Conservation (phyloP, 2,797 vertebrate species). For the Hapalemur alaotrensis region DNA sequence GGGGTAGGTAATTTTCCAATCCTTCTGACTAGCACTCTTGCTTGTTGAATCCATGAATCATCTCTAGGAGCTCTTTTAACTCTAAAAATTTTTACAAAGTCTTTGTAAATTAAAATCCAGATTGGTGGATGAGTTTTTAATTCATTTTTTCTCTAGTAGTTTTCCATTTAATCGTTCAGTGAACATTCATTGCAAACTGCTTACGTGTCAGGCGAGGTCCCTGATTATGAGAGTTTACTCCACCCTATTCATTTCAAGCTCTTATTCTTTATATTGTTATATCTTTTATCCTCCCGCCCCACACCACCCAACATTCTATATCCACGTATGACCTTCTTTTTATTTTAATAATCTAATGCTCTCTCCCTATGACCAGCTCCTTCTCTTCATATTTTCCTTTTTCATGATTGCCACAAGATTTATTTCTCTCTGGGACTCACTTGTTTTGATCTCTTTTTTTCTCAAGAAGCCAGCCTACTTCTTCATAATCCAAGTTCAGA, state of each 20-base stretch:
- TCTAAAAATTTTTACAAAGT: background rate
- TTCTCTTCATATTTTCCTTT: background rate
- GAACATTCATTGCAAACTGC: background rate
- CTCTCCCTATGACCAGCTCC: background rate
- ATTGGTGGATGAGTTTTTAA: background rate
- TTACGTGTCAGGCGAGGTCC: background rate
- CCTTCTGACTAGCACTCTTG: background rate
- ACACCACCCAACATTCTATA: background rate
- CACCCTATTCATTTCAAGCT: background rate
- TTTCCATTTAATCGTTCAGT: background rate
- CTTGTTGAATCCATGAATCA: background rate
- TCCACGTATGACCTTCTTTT: background rate
- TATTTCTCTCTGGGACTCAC: background rate
- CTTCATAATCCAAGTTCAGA: conserved; percentile 36
- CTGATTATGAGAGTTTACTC: background rate
- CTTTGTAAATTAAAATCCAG: background rate
- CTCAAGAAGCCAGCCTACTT: background rate
- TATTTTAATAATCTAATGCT: background rate
- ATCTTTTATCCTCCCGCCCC: background rate
- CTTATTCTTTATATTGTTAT: background rate
- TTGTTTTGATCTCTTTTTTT: background rate
- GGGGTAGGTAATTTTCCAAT: background rate
- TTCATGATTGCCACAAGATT: background rate
- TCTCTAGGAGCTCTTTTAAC: background rate
- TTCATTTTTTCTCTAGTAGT: background rate